Evolutionary conservation across 2,888 invertebrate species (phyloP).

Genomic region (Nephrotoma guestfalica): DNA sequence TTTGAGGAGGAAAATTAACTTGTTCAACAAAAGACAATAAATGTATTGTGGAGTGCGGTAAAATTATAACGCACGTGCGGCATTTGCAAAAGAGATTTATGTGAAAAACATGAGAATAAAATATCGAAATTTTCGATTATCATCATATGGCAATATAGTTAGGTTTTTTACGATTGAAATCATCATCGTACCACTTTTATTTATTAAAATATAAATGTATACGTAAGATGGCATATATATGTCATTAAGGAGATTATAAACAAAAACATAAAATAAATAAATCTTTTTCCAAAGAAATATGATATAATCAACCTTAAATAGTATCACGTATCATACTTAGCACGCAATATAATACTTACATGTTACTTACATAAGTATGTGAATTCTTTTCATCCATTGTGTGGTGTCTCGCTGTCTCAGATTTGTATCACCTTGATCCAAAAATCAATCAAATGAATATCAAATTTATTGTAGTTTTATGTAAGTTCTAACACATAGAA

Average conservation of each 20-base stretch:
- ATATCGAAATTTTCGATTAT: no score
- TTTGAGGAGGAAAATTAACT: not conserved
- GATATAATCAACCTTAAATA: not conserved
- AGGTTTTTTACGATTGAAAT: not conserved
- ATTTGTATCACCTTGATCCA: not conserved
- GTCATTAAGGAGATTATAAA: not conserved
- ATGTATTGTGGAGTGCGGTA: not conserved
- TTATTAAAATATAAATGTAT: not conserved
- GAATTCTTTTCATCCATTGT: not conserved
- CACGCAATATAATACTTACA: not conserved
- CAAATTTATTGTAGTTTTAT: not conserved
- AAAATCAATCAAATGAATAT: not conserved
- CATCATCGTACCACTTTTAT: not conserved
- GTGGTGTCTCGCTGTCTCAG: not conserved
- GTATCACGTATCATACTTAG: not conserved
- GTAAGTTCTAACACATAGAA: no score
- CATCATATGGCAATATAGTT: not conserved
- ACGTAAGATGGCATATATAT: not conserved
- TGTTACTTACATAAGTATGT: not conserved
- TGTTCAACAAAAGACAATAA: not conserved
- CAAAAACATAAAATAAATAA: not conserved
- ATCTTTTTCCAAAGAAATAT: not conserved
- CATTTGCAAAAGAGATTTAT: not conserved
- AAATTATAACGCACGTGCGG: not conserved
- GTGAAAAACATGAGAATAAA: not conserved